Base-by-base conservation (phyloP, 2,797 vertebrate genomes). In the Hyperoplus lanceolatus region DNA sequence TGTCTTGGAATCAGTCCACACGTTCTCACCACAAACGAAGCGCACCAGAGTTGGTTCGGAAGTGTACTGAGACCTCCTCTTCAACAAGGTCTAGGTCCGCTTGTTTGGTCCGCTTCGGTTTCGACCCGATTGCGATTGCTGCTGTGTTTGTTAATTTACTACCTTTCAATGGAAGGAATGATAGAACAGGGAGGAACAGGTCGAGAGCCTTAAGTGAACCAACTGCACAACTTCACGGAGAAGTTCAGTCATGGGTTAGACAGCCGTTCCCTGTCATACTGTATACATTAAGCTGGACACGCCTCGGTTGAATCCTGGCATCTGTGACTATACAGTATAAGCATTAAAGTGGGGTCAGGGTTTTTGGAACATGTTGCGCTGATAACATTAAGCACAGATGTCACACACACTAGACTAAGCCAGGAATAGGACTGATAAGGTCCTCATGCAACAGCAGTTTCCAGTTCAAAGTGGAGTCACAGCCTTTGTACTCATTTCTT, bases 331-430 rank as follows among this genome's bases (percentile, higher is more conserved):
- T 43, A 41, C 70, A 58, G 45, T 45, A 11, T 62, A 60, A 73
- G 64, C 77, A 38, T 51, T 18, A 4, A 73, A 71, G 65, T 66
- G 58, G 0, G 16, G 5, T 21, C 46, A 49, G 29, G 41, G 29
- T 29, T 42, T 61, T 60, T 72, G 54, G 82, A 64, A 74, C 57
- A 46, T 49, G 45, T 29, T 71, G 60, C 60, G 50, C 51, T 76
- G 84, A 85, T 82, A 88, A 80, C 63, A 55, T 41, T 10, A 59
- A 63, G 46, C 62, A 54, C 50, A 73, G 79, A 83, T 77, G 75
- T 80, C 51, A 46, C 46, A 29, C 21, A 46, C 46, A 29, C 21
- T 14, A 83, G 73, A 73, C 63, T 58, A 56, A 79, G 64, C 50
- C 70, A 14, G 42, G 48, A 72, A 49, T 9, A 45, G 21, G 2